A percentile compares a stretch with the other conserved stretches of the same genome.
Evolutionary conservation across 2,797 vertebrate genomes (phyloP).

Genomic region (Microctenopoma steveboyesi): DNA sequence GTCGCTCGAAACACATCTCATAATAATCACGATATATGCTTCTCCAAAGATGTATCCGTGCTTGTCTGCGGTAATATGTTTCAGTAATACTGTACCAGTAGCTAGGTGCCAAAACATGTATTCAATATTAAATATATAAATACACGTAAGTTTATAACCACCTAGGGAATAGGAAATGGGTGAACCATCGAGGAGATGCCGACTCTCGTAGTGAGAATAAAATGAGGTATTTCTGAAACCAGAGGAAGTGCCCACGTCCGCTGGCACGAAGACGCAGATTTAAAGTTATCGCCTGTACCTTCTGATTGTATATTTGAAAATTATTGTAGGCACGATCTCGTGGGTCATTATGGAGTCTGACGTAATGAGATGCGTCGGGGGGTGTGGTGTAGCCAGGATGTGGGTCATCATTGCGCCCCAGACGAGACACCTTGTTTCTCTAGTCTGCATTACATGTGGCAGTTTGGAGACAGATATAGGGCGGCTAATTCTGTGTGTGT

Average conservation of each 20-base stretch:
- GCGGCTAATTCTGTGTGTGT: slow-evolving; percentile 1
- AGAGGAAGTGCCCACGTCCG: slow-evolving; percentile 46
- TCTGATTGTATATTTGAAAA: background rate
- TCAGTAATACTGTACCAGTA: rapidly evolving
- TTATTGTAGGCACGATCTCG: slow-evolving; percentile 5
- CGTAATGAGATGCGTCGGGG: slow-evolving; percentile 64
- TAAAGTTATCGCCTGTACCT: background rate
- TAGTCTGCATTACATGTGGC: slow-evolving; percentile 42
- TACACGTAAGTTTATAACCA: background rate
- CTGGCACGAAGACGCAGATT: slow-evolving; percentile 1
- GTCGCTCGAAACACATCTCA: rapidly evolving
- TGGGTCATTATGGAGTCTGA: slow-evolving; percentile 66
- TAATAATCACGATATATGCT: background rate
- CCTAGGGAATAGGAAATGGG: slow-evolving; percentile 40
- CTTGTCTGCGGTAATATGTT: rapidly evolving
- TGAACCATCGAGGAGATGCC: slow-evolving; percentile 49
- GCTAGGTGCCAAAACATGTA: rapidly evolving
- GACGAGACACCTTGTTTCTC: slow-evolving; percentile 54
- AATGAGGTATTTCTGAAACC: slow-evolving; percentile 60
- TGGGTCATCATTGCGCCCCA: slow-evolving; percentile 74
- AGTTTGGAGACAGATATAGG: slow-evolving; percentile 47
- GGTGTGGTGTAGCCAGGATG: slow-evolving; percentile 59
- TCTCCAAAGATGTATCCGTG: rapidly evolving
- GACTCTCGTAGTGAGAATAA: slow-evolving; percentile 64
- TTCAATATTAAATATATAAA: background rate